Evolutionary conservation across 2,888 invertebrate genomes (phyloP).

Genomic region (Chrysotoxum bicinctum): DNA sequence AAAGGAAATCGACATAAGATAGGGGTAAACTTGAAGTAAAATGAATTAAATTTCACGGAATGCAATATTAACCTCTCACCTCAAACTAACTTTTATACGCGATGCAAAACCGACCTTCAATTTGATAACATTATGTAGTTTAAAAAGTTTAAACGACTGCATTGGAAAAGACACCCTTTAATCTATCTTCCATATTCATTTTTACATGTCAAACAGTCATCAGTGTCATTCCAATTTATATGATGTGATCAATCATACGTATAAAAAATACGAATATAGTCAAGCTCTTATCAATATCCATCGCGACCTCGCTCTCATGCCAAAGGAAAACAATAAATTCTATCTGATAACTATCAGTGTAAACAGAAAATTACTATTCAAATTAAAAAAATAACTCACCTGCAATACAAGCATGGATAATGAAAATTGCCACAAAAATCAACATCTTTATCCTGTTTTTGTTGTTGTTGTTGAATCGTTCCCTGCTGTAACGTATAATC

Average conservation of each 20-base stretch:
- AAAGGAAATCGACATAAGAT: too few relatives aligned
- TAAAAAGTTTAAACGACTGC: too few relatives aligned
- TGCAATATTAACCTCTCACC: too few relatives aligned
- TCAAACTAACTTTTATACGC: too few relatives aligned
- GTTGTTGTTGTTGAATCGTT: background rate
- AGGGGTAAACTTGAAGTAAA: too few relatives aligned
- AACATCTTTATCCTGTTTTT: constrained; percentile 77
- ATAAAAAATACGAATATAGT: background rate
- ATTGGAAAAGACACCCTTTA: too few relatives aligned
- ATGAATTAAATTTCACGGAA: too few relatives aligned
- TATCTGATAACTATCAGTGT: background rate
- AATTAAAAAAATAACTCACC: constrained; percentile 77
- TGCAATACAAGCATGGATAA: constrained; percentile 81
- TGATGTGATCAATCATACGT: background rate
- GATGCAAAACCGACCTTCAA: too few relatives aligned
- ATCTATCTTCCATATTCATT: background rate
- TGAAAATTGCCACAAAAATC: constrained; percentile 79
- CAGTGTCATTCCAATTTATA: background rate
- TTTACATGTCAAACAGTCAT: background rate
- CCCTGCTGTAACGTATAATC: background rate
- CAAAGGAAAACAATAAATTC: background rate
- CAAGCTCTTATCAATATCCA: background rate
- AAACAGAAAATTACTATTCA: background rate
- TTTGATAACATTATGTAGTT: too few relatives aligned
- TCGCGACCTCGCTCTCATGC: background rate